phyloP scores from a whole-genome alignment of 92 coral and sea anemone genomes.

The Blastomussa wellsi region DNA sequence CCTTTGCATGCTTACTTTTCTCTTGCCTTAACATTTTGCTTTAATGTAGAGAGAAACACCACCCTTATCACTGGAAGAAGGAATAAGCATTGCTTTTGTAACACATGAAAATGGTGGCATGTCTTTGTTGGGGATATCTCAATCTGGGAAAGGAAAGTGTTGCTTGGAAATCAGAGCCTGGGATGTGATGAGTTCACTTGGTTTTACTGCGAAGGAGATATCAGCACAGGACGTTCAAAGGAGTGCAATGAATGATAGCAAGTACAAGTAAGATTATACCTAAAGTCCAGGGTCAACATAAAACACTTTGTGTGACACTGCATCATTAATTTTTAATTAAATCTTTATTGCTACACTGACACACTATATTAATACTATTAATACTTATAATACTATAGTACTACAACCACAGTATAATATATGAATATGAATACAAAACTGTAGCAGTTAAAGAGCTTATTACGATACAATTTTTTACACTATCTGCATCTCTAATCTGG shows the following conservation, averaged over 20 bases:
- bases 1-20: not conserved
- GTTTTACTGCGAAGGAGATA: slow-evolving; percentile 83
- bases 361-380: too few species aligned
- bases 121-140: slow-evolving; percentile 61
- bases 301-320: too few species aligned
- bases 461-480: too few species aligned
- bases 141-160: slow-evolving; percentile 81
- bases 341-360: too few species aligned
- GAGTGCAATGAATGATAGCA: slow-evolving; percentile 75
- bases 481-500: too few species aligned
- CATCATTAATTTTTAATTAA: too few species aligned
- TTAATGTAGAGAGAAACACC: slow-evolving; percentile 74
- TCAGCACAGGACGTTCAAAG: slow-evolving; percentile 74
- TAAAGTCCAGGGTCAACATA: not conserved
- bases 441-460: too few species aligned
- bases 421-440: too few species aligned
- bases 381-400: too few species aligned
- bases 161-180: slow-evolving; percentile 79
- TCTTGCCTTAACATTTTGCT: not conserved
- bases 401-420: too few species aligned
- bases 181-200: slow-evolving; percentile 84
- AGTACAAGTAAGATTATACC: slow-evolving; percentile 64
- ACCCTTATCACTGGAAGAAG: slow-evolving; percentile 87
- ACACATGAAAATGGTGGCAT: slow-evolving; percentile 71
- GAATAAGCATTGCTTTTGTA: slow-evolving; percentile 65